phyloP scores from a whole-genome alignment of 2,888 invertebrate genomes.

The Nymphalis polychloros region DNA sequence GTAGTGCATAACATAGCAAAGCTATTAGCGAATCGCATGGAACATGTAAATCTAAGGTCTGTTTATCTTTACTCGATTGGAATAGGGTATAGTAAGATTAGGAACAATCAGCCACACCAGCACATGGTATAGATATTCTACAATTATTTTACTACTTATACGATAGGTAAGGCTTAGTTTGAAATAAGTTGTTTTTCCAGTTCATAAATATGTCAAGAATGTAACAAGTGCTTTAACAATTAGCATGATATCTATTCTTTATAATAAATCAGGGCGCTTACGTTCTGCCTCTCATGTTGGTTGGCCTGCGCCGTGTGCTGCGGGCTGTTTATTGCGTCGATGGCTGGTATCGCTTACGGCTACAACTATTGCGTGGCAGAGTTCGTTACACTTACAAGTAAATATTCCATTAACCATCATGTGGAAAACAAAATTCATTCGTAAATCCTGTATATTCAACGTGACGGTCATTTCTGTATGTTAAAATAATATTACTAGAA shows the following conservation, averaged over 20 bases:
- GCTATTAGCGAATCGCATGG: no score
- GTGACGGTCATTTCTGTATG: neutral
- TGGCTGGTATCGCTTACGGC: constrained; percentile 67
- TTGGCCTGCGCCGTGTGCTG: constrained; percentile 49
- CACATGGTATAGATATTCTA: no score
- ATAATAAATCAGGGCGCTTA: constrained; percentile 50
- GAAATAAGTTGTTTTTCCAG: no score
- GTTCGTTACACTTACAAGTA: constrained; percentile 56
- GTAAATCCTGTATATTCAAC: neutral
- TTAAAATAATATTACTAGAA: no score
- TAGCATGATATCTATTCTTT: neutral
- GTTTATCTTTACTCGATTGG: no score
- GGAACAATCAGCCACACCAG: no score
- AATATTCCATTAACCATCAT: constrained; percentile 35
- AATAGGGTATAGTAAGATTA: no score
- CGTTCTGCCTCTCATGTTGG: constrained; percentile 57
- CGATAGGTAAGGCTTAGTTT: no score
- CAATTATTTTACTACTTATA: no score
- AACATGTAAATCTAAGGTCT: no score
- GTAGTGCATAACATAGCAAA: no score
- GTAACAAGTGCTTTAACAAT: neutral
- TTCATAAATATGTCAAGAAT: no score
- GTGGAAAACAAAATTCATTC: neutral
- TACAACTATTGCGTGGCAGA: constrained; percentile 71
- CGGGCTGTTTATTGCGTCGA: constrained; percentile 51